Evolutionary conservation across 2,113 vertebrate species (phyloP), one percentile per base, ranked within the genome.

Genomic region (Catharus minimus): DNA sequence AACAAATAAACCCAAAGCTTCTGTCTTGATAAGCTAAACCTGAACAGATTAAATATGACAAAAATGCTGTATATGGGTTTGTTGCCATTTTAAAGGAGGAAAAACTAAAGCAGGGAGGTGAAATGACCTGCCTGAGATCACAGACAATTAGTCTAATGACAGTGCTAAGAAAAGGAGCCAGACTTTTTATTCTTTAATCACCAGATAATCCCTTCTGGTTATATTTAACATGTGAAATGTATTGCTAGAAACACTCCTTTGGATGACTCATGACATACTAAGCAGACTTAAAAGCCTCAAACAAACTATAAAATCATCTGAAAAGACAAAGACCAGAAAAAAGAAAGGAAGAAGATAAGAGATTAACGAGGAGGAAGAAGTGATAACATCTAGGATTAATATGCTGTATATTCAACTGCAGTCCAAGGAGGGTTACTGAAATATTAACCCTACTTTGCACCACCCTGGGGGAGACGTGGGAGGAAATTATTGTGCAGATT

Each of bases 111-210:
- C 62, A 67, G 58, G 82, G 75, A 96, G 87, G 89, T 96, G 94
- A 96, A 95, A 91, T 89, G 94, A 92, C 93, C 90, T 76, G 93
- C 71, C 86, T 73, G 60, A 90, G 83, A 94, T 95, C 92, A 91
- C 44, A 95, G 94, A 94, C 88, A 94, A 94, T 94, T 95, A 95
- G 92, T 86, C 62, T 95, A 95, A 95, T 92, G 92, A 84, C 69
- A 90, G 52, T 44, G 26, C 58, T 88, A 87, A 82, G 92, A 89
- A 95, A 94, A 95, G 83, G 83, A 95, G 88, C 92, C 86, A 95
- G 90, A 93, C 60, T 93, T 95, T 95, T 95, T 95, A 84, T 96
- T 95, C 93, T 95, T 95, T 95, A 95, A 95, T 95, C 93, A 89
- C 83, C 78, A 90, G 95, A 95, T 95, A 91, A 90, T 93, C 90